A percentile compares a stretch with the other conserved stretches of the same genome.
Evolutionary conservation across 2,113 vertebrate genomes (phyloP).

Genomic region (Varanus komodoensis): DNA sequence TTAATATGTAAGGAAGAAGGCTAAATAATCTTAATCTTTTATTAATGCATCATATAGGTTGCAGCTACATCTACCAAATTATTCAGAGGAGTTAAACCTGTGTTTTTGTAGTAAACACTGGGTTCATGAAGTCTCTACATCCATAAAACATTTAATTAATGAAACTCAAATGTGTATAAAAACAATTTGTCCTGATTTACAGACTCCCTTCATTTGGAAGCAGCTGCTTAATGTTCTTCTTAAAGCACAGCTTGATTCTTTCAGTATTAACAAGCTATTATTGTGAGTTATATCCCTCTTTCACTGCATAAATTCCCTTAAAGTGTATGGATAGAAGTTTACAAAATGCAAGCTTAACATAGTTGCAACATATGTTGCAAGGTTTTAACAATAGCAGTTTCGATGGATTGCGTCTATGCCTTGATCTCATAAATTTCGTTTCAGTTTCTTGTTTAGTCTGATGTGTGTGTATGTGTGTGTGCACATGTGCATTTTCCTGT

Average conservation of each 20-base stretch:
- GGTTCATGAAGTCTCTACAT: slow-evolving; percentile 79
- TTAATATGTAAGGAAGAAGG: not conserved
- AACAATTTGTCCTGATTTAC: slow-evolving; percentile 96
- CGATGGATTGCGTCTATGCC: slow-evolving; percentile 75
- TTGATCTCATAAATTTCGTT: slow-evolving; percentile 75
- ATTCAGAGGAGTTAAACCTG: slow-evolving; percentile 50
- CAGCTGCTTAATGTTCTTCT: slow-evolving; percentile 95
- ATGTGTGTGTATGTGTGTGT: slow-evolving; percentile 14
- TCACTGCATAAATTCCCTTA: slow-evolving; percentile 86
- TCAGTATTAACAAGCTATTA: slow-evolving; percentile 95
- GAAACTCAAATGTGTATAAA: slow-evolving; percentile 87
- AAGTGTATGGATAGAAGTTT: slow-evolving; percentile 83
- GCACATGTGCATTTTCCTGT: slow-evolving; percentile 44
- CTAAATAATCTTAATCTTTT: not conserved
- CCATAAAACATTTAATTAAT: slow-evolving; percentile 91
- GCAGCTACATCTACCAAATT: slow-evolving; percentile 44
- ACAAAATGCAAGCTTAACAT: slow-evolving; percentile 78
- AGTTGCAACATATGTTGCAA: slow-evolving; percentile 77
- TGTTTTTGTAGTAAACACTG: slow-evolving; percentile 76
- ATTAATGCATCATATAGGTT: slow-evolving; percentile 57
- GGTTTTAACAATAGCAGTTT: slow-evolving; percentile 75
- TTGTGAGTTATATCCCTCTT: slow-evolving; percentile 88
- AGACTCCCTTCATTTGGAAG: slow-evolving; percentile 85
- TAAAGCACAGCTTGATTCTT: slow-evolving; percentile 90
- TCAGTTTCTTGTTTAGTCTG: slow-evolving; percentile 58